These are phyloP conservation scores for Acleris holmiana DNA, from an alignment of 2,888 invertebrate species.

Conservation along the genomic window DNA sequence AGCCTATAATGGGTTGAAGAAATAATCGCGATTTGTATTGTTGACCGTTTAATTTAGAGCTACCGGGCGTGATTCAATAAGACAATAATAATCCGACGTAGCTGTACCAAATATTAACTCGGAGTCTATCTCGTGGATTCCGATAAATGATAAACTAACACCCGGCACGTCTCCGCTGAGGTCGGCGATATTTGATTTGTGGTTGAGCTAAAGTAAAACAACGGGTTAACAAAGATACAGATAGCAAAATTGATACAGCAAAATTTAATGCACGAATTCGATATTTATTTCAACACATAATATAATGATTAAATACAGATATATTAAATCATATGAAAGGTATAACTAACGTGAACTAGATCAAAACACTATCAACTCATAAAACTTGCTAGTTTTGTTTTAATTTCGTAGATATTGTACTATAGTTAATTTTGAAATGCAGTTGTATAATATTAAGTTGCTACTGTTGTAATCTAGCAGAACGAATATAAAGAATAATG, in stretches of 20 bases:
- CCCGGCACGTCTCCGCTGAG: constrained; percentile 12
- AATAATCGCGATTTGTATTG: constrained; percentile 15
- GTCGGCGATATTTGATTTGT: background rate
- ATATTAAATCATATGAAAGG: background rate
- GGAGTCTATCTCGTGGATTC: constrained; percentile 3
- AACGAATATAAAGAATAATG: constrained; percentile 9
- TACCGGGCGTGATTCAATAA: constrained; percentile 16
- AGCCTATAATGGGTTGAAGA: too few species aligned
- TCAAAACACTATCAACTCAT: too few species aligned
- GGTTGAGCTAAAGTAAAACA: background rate
- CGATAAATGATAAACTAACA: constrained; percentile 4
- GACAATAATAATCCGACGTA: constrained; percentile 1
- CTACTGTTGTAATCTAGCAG: too few species aligned
- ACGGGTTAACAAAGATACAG: constrained; percentile 4
- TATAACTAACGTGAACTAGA: background rate
- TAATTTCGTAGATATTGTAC: too few species aligned
- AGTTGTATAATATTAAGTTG: too few species aligned
- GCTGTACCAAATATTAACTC: constrained; percentile 11
- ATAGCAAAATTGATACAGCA: constrained; percentile 4
- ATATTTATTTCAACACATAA: constrained; percentile 11
- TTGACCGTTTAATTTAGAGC: constrained; percentile 42
- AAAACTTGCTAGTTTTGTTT: too few species aligned
- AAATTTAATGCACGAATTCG: background rate
- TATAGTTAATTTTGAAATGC: too few species aligned
- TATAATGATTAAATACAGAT: constrained; percentile 5